These are phyloP conservation scores for Salvelinus namaycush DNA, from an alignment of 2,113 vertebrate species.

Conservation along the genomic window DNA sequence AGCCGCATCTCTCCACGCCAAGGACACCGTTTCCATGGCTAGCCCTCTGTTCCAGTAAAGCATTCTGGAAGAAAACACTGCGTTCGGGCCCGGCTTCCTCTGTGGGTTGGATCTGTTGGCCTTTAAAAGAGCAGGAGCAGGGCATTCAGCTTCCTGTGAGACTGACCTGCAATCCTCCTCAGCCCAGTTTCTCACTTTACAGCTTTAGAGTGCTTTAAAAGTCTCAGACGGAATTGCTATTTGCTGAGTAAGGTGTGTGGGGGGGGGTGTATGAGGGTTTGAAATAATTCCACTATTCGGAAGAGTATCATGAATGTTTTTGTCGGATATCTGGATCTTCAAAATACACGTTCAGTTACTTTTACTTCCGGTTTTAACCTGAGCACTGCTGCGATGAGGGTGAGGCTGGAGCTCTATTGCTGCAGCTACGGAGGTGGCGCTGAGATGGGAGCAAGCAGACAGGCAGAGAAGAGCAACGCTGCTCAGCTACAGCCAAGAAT, in stretches of 20 bases:
- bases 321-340: too few relatives aligned
- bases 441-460: too few relatives aligned
- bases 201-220: background rate
- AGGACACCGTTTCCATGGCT: constrained; percentile 56
- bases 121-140: background rate
- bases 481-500: too few relatives aligned
- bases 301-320: too few relatives aligned
- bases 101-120: constrained; percentile 9
- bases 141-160: background rate
- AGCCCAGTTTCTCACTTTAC: background rate
- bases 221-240: background rate
- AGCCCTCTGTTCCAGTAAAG: constrained; percentile 33
- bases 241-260: background rate
- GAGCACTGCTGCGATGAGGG: too few relatives aligned
- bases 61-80: constrained; percentile 50
- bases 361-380: too few relatives aligned
- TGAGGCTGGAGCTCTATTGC: too few relatives aligned
- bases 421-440: too few relatives aligned
- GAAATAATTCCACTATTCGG: too few relatives aligned
- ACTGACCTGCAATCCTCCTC: constrained; percentile 13
- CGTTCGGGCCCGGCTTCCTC: constrained; percentile 23
- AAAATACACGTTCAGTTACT: too few relatives aligned
- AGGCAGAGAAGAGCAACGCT: too few relatives aligned
- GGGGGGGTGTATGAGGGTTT: too few relatives aligned
- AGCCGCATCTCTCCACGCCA: constrained; percentile 44